phyloP scores from a whole-genome alignment of 2,888 invertebrate genomes.

The Creontiades dilutus region DNA sequence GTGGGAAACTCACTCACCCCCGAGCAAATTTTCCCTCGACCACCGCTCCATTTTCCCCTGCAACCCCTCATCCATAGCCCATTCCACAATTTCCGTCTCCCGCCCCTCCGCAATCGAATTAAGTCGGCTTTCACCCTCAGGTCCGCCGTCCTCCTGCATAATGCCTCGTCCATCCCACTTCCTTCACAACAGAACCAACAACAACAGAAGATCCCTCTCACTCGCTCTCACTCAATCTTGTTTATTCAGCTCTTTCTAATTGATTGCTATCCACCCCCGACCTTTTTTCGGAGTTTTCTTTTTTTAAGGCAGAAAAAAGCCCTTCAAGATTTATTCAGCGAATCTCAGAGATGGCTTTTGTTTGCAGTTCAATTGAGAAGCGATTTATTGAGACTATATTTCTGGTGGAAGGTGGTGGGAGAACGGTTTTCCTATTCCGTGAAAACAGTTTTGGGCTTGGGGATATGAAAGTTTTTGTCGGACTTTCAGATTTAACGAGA shows the following conservation, averaged over 20 bases:
- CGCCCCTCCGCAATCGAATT: conserved; percentile 12
- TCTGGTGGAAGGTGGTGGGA: not conserved
- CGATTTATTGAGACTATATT: not conserved
- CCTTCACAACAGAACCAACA: conserved; percentile 17
- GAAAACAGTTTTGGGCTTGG: too few species aligned
- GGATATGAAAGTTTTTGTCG: too few species aligned
- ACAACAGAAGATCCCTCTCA: not conserved
- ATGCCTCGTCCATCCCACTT: conserved; percentile 25
- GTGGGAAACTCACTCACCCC: not conserved
- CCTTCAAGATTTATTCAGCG: not conserved
- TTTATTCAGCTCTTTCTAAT: conserved; percentile 33
- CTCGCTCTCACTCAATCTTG: not conserved
- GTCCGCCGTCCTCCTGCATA: conserved; percentile 31
- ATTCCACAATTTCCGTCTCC: not conserved
- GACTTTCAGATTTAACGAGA: too few species aligned
- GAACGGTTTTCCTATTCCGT: too few species aligned
- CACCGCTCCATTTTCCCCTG: not conserved
- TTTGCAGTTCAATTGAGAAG: not conserved
- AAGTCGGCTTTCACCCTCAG: conserved; percentile 7
- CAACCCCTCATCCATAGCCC: not conserved
- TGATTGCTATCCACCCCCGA: conserved; percentile 1
- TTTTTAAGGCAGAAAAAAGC: not conserved
- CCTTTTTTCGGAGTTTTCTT: not conserved
- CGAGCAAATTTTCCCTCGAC: not conserved
- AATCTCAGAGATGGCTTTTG: not conserved